phyloP scores from a whole-genome alignment of 2,888 invertebrate genomes.

The Nomada flava region DNA sequence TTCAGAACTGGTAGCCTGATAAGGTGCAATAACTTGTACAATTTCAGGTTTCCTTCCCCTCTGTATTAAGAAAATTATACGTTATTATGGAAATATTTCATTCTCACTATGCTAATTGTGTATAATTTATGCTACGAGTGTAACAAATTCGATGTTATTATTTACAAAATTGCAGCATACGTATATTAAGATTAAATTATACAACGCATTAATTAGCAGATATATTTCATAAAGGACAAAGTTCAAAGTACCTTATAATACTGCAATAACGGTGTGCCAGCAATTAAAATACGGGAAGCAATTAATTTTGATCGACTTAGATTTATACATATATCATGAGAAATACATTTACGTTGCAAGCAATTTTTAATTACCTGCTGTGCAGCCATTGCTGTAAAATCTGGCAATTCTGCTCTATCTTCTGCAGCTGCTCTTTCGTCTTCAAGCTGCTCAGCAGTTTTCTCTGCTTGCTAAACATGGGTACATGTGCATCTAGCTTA shows the following conservation, averaged over 20 bases:
- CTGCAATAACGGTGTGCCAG: slow-evolving; percentile 70
- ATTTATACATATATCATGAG: not conserved
- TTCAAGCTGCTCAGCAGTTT: slow-evolving; percentile 83
- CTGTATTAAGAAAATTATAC: slow-evolving; percentile 82
- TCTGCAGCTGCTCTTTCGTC: slow-evolving; percentile 83
- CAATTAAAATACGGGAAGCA: slow-evolving; percentile 58
- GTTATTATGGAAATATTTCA: not conserved
- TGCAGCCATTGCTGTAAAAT: slow-evolving; percentile 84
- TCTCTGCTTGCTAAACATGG: slow-evolving; percentile 75
- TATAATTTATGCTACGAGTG: not conserved
- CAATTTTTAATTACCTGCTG: slow-evolving; percentile 79
- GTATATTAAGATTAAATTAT: slow-evolving; percentile 6
- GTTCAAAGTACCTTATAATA: slow-evolving; percentile 77
- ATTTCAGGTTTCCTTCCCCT: slow-evolving; percentile 94
- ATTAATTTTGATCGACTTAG: slow-evolving; percentile 45
- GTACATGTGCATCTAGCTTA: slow-evolving; percentile 59
- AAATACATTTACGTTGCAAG: slow-evolving; percentile 12
- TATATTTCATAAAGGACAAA: slow-evolving; percentile 40
- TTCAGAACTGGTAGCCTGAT: slow-evolving; percentile 95
- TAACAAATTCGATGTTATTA: slow-evolving; percentile 16
- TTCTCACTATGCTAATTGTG: not conserved
- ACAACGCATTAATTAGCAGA: slow-evolving; percentile 2
- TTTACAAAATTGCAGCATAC: slow-evolving; percentile 23
- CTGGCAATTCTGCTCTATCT: slow-evolving; percentile 84
- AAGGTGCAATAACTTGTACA: slow-evolving; percentile 96